phyloP scores from a whole-genome alignment of 2,797 vertebrate species.

The Argyrosomus regius region DNA sequence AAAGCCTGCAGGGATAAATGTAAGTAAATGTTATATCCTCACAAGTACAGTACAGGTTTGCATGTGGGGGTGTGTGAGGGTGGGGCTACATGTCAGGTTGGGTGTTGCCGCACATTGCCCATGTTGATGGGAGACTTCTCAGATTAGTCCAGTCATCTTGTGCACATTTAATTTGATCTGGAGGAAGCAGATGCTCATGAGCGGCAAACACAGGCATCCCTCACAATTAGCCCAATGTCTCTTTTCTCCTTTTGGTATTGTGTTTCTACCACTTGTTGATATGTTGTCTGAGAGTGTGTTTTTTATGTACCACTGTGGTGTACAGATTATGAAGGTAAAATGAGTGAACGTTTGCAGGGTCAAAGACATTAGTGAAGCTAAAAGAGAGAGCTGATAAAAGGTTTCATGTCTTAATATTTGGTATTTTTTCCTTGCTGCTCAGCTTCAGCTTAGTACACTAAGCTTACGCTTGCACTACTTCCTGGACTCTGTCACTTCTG shows the following conservation, averaged over 20 bases:
- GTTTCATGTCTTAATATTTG: slow-evolving; percentile 13
- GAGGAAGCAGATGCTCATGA: slow-evolving; percentile 75
- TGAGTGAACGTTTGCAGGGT: not conserved
- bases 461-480: no score
- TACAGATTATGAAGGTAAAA: not conserved
- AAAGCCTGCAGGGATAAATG: not conserved
- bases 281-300: slow-evolving; percentile 19
- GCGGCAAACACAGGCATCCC: slow-evolving; percentile 51
- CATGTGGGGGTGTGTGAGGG: not conserved
- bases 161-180: slow-evolving; percentile 69
- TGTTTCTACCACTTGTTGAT: slow-evolving; percentile 63
- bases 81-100: slow-evolving; percentile 9
- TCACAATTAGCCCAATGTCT: slow-evolving; percentile 56
- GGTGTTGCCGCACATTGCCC: slow-evolving; percentile 30
- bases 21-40: not conserved
- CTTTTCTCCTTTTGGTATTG: slow-evolving; percentile 35
- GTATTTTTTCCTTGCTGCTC: slow-evolving; percentile 15
- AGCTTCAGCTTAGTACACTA: not conserved
- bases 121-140: slow-evolving; percentile 46
- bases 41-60: not conserved
- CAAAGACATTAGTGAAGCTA: not conserved
- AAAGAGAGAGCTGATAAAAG: slow-evolving; percentile 1
- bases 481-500: no score
- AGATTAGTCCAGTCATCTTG: slow-evolving; percentile 53
- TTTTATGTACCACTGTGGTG: not conserved